Evolutionary conservation across 1,140 invertebrate genomes (phyloP), one percentile per base, ranked within the genome.

Genomic region (Agrilus planipennis): DNA sequence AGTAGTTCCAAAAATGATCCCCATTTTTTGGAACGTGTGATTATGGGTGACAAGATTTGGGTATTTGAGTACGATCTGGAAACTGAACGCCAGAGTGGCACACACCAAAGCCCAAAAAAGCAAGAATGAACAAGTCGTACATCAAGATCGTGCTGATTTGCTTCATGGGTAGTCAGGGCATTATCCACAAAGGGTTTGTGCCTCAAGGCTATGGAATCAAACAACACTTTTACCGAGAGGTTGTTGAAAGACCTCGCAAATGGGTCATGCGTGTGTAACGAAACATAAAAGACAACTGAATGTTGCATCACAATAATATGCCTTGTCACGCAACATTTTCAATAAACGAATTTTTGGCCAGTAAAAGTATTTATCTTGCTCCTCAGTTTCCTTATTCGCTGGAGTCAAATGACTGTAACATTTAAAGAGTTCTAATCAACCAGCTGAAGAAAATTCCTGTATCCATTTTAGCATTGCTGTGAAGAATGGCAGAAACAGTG

Each of bases 171-270:
- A 40, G 29, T 19, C 28, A 34, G 19, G 27, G 17, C 31, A 42
- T 58, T 38, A 32, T 62, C 27, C 42, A 56, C 32, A 41, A 51
- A 28, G 44, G 54, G 22, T 61, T 51, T 42, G 47, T 60, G 7
- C 47, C 53, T 11, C 38, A 57, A 40, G 46, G 51, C 42, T 51
- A 55, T 40, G 53, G 39, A 7, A 31, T 60, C 3, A 57, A 52
- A 39, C 39, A 58, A 34, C 12, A 49, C 12, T 58, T 54, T 31
- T 57, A 60, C 31, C 29, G 39, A 22, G 38, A 58, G 3, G 46
- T 61, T 30, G 31, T 60, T 34, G 40, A 27, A 27, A 40, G 40
- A 38, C 39, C 58, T 12, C 39, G 50, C 27, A 46, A 46, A 46
- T 36, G 44, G 40, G 18, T 46, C 40, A 42, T 37, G 25, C 39